These are phyloP conservation scores for Microtus richardsoni DNA, from an alignment of 2,113 vertebrate species.

Conservation along the genomic window DNA sequence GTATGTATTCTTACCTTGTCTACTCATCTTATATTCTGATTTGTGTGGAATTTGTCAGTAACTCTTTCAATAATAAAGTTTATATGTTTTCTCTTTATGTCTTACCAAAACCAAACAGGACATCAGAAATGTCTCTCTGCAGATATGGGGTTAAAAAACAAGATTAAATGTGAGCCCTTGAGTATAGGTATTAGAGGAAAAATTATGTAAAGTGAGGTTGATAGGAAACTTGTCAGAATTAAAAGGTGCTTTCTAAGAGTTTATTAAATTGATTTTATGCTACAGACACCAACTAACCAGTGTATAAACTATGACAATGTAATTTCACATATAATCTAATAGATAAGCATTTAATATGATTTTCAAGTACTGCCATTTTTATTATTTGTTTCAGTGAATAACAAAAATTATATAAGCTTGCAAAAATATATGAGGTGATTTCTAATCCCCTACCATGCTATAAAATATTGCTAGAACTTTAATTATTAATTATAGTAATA, in stretches of 20 bases:
- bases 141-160: background rate
- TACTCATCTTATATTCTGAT: no score
- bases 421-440: slow-evolving; percentile 19
- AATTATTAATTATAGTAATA: slow-evolving; percentile 1
- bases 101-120: background rate
- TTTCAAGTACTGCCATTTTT: background rate
- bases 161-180: background rate
- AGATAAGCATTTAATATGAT: slow-evolving; percentile 12
- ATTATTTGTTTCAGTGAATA: background rate
- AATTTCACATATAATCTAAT: background rate
- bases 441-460: background rate
- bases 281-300: background rate
- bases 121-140: background rate
- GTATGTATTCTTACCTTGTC: no score
- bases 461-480: background rate
- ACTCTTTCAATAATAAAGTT: no score
- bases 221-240: background rate
- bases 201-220: background rate
- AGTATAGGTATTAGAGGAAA: background rate
- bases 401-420: slow-evolving; percentile 26
- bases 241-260: background rate
- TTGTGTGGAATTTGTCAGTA: no score
- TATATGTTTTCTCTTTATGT: background rate
- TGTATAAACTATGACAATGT: background rate
- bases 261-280: slow-evolving; percentile 6